Evolutionary conservation across 2,113 vertebrate species (phyloP).

Genomic region (Callipepla californica): DNA sequence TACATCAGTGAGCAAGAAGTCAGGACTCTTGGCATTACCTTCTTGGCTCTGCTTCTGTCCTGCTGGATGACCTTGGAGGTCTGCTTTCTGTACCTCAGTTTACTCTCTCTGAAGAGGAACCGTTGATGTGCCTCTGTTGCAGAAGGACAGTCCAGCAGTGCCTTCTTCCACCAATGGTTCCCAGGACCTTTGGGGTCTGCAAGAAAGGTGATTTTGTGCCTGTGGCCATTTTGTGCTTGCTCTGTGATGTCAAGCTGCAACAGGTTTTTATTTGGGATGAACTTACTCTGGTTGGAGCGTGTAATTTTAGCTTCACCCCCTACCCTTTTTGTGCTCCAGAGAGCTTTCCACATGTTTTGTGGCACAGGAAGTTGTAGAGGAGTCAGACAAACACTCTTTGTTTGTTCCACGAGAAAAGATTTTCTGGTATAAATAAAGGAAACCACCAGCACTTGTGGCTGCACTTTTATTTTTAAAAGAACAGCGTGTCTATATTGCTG

Average conservation of each 20-base stretch:
- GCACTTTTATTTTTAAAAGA: slow-evolving; percentile 54
- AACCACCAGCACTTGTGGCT: slow-evolving; percentile 50
- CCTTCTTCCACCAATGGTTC: neutral
- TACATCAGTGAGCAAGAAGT: neutral
- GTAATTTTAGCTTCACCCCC: slow-evolving; percentile 33
- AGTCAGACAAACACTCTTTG: slow-evolving; percentile 77
- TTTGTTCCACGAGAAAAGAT: slow-evolving; percentile 70
- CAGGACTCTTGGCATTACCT: neutral
- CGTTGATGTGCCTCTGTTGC: neutral
- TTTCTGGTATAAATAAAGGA: slow-evolving; percentile 76
- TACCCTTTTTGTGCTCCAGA: slow-evolving; percentile 15
- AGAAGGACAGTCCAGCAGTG: neutral
- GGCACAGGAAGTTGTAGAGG: slow-evolving; percentile 60
- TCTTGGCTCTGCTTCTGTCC: neutral
- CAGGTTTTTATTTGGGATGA: slow-evolving; percentile 16
- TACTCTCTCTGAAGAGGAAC: neutral
- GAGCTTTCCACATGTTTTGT: slow-evolving; percentile 50
- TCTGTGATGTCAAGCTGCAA: neutral
- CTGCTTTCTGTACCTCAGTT: neutral
- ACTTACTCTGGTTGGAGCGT: neutral
- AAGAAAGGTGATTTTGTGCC: neutral
- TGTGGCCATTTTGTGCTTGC: neutral
- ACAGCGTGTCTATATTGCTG: slow-evolving; percentile 39
- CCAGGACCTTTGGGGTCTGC: neutral
- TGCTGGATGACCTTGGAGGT: neutral